Base-by-base conservation (phyloP, 2,113 vertebrate species). In the Panthera tigris region DNA sequence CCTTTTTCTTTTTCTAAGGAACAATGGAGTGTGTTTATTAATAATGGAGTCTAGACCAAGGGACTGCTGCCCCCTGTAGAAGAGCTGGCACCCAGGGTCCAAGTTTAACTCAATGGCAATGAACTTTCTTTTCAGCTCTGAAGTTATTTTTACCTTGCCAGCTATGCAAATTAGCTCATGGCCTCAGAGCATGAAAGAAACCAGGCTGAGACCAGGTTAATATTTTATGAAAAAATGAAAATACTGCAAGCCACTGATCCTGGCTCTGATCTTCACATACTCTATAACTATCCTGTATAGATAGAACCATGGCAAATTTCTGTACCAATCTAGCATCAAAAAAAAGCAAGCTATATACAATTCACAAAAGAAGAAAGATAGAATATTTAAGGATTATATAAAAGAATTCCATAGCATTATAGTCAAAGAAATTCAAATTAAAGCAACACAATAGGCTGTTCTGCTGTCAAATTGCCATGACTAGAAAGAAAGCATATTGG, bases 121-220 rank as follows among this genome's bases (percentile, higher is more conserved):
- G 74, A 91, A 84, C 76, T 95, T 94, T 89, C 85, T 80, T 76
- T 90, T 68, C 81, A 45, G 78, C 86, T 95, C 93, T 80, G 81
- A 92, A 96, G 94, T 96, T 97, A 96, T 98, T 97, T 97, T 96
- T 97, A 93, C 96, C 96, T 94, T 84, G 85, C 81, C 74, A 88
- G 52, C 73, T 95, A 97, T 94, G 91, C 84, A 97, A 89, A 97
- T 95, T 66, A 94, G 80, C 39, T 66, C 79, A 5, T 50, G 80
- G 83, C 89, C 83, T 63, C 80, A 21, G n/a, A 79, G 91, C 91
- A 96, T 96, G 78, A 94, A 94, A 97, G 96, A 96, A 97, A 90
- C 19, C 76, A 83, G 92, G 79, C 86, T 82, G 95, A 94, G 80
- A 89, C 3, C 33, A 73, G 95, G 86, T 98, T 97, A 98, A 97